These are phyloP conservation scores for Neocrepidodera transversa DNA, from an alignment of 2,888 invertebrate species.

Conservation along the genomic window DNA sequence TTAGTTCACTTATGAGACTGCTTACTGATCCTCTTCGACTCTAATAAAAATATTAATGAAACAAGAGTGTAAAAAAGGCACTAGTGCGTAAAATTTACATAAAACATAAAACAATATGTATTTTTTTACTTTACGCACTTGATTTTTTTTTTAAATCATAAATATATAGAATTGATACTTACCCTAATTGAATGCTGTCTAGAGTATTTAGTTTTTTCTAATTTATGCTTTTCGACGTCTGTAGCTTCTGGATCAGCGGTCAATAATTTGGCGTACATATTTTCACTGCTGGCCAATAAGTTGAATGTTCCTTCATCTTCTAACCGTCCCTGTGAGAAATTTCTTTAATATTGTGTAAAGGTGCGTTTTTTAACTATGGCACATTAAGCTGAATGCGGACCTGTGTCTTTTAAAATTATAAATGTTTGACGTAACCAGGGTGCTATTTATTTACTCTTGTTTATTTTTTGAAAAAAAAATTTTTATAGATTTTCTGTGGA, in stretches of 20 bases:
- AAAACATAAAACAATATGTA: too few species aligned
- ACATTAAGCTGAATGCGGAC: too few species aligned
- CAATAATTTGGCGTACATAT: constrained; percentile 63
- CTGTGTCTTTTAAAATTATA: too few species aligned
- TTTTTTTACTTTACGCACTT: too few species aligned
- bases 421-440: too few species aligned
- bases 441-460: too few species aligned
- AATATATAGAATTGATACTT: constrained; percentile 1
- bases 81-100: too few species aligned
- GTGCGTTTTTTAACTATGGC: too few species aligned
- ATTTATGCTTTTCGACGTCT: constrained; percentile 43
- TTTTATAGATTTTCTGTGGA: too few species aligned
- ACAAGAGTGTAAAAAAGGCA: too few species aligned
- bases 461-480: too few species aligned
- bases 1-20: constrained; percentile 56
- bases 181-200: constrained; percentile 9
- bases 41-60: not conserved
- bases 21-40: constrained; percentile 33
- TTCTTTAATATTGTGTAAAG: not conserved
- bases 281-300: constrained; percentile 59
- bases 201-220: not conserved
- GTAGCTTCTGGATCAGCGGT: constrained; percentile 53
- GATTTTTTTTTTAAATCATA: not conserved
- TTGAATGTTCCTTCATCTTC: constrained; percentile 61
- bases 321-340: constrained; percentile 57